These are phyloP conservation scores for Agonopterix alstromeriana DNA, from an alignment of 2,888 invertebrate genomes.

Conservation along the genomic window DNA sequence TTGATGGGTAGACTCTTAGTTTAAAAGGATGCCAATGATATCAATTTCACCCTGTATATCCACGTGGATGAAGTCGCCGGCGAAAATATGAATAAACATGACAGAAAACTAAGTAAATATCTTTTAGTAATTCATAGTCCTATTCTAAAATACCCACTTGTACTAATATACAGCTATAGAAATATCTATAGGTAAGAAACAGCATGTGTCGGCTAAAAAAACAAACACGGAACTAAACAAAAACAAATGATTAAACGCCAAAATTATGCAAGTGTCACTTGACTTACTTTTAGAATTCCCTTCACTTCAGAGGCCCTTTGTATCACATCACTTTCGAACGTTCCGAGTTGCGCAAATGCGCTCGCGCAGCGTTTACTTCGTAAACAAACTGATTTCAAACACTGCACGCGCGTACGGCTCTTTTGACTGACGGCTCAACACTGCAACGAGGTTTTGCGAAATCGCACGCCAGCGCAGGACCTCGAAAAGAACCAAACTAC, in stretches of 20 bases:
- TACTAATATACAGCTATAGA: too few species aligned
- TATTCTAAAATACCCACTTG: too few species aligned
- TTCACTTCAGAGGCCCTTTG: conserved; percentile 12
- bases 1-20: too few species aligned
- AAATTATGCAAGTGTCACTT: conserved; percentile 1
- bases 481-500: not conserved
- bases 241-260: not conserved
- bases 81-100: too few species aligned
- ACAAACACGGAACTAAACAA: too few species aligned
- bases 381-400: not conserved
- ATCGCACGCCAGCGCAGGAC: conserved; percentile 13
- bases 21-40: too few species aligned
- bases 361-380: not conserved
- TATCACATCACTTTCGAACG: conserved; percentile 9
- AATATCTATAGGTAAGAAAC: too few species aligned
- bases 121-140: too few species aligned
- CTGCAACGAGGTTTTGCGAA: conserved; percentile 16
- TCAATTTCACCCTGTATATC: too few species aligned
- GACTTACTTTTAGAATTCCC: conserved; percentile 4
- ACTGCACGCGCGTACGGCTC: conserved; percentile 7
- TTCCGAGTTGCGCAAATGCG: conserved; percentile 8
- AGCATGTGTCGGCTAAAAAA: too few species aligned
- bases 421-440: conserved; percentile 10
- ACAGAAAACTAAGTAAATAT: too few species aligned
- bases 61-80: too few species aligned